Base-by-base conservation (phyloP, 2,888 invertebrate species). In the Macrostomum cliftonense region DNA sequence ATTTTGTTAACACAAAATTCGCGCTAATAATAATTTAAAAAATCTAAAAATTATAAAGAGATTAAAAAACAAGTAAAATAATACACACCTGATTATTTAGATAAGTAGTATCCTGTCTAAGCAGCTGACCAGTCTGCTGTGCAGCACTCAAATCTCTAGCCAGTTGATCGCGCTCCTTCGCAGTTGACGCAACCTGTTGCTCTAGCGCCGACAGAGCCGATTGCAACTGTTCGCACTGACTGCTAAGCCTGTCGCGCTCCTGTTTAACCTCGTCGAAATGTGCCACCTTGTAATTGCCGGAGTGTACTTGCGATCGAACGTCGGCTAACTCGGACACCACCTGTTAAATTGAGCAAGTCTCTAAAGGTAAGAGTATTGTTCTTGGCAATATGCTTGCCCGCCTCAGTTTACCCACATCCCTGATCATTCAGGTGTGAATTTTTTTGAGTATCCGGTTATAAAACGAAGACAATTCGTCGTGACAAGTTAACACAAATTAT, bases 21-120 rank as follows among this genome's bases (percentile, higher is more conserved):
- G n/a, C n/a, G n/a, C n/a, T n/a, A n/a, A n/a, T n/a, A n/a, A n/a
- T n/a, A n/a, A n/a, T n/a, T n/a, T 40, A 40, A 40, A 40, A 5
- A 28, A 28, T 4, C 28, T 28, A 28, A 4, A 9, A 4, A 28
- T 7, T 28, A 28, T 9, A 28, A 28, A 28, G 9, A 28, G 9
- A 4, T 9, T 28, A 7, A 9, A 28, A 7, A 28, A 28, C 28
- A 4, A 28, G n/a, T n/a, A n/a, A n/a, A n/a, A n/a, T n/a, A n/a
- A n/a, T n/a, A 16, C 58, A 54, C 14, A 57, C 57, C 49, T 69
- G 68, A 21, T 61, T 61, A n/a, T 59, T 59, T 49, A 68, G 56
- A 53, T 65, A 68, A 16, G 66, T 67, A 50, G 68, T 68, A 59
- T 68, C 68, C 53, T 68, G 65, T 46, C 61, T 61, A 44, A 67